Evolutionary conservation across 2,113 vertebrate species (phyloP).

Genomic region (Myiagra hebetior): DNA sequence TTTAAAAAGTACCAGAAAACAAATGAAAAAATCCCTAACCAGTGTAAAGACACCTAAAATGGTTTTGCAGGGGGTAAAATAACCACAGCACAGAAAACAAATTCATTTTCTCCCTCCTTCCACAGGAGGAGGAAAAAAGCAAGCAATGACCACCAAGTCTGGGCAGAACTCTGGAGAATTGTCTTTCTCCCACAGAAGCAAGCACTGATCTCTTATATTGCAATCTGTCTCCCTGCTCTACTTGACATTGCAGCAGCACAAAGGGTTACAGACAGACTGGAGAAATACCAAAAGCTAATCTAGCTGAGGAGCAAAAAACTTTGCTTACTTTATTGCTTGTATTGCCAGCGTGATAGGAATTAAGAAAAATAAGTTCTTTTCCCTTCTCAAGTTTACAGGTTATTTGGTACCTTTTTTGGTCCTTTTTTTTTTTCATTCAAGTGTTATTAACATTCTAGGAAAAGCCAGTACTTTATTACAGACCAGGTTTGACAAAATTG

Average conservation of each 20-base stretch:
- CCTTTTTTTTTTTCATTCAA: neutral
- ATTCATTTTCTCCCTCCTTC: neutral
- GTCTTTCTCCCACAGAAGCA: neutral
- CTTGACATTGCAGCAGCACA: neutral
- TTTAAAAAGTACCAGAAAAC: neutral
- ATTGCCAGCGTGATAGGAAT: neutral
- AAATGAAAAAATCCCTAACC: accelerated
- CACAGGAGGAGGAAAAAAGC: neutral
- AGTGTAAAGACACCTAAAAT: neutral
- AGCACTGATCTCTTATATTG: neutral
- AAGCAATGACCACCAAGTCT: neutral
- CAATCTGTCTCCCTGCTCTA: neutral
- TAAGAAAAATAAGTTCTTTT: neutral
- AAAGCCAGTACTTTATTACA: neutral
- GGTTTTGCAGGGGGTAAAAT: neutral
- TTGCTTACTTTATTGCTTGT: neutral
- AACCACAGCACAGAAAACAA: neutral
- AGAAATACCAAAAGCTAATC: neutral
- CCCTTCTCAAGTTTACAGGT: neutral
- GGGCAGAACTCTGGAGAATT: neutral
- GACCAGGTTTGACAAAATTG: slow-evolving; percentile 41
- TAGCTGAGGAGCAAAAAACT: neutral
- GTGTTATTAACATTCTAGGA: neutral
- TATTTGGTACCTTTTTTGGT: neutral
- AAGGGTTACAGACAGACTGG: neutral